A percentile compares a stretch with the other conserved stretches of the same genome.
These are phyloP conservation scores for Megaceryle torquata DNA, from an alignment of 2,113 vertebrate species.

Conservation along the genomic window DNA sequence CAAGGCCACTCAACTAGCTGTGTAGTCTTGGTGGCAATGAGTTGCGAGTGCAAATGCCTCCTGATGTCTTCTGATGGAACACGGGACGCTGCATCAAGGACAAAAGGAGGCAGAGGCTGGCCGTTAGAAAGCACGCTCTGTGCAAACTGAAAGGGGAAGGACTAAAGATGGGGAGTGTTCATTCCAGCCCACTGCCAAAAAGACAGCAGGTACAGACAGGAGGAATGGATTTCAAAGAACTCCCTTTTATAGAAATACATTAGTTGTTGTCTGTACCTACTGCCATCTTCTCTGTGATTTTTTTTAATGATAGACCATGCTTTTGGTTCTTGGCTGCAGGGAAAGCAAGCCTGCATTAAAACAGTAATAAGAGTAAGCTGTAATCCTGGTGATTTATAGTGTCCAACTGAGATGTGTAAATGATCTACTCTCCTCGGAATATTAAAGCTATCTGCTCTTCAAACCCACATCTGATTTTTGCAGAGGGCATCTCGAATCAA, in stretches of 20 bases:
- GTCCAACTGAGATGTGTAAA: neutral
- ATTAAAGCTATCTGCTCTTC: conserved; percentile 9
- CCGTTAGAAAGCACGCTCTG: neutral
- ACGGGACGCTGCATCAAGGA: neutral
- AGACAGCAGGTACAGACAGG: neutral
- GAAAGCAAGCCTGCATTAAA: conserved; percentile 2
- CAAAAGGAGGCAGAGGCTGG: neutral
- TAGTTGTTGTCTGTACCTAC: neutral
- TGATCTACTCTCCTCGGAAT: neutral
- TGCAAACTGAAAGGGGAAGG: neutral
- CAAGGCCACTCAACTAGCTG: neutral
- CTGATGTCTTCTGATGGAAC: neutral
- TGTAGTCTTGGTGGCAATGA: neutral
- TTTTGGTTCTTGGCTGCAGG: neutral
- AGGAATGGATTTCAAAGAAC: neutral
- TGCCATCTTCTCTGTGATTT: neutral
- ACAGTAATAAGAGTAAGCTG: neutral
- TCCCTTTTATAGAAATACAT: neutral
- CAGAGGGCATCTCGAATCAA: neutral
- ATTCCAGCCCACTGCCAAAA: neutral
- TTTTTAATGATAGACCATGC: neutral
- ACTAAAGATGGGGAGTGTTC: neutral
- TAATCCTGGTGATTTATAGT: conserved; percentile 16
- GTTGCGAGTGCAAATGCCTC: neutral
- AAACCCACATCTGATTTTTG: neutral